Conservation (phyloP, 2,797 vertebrate species). For the Ceryle rudis region DNA sequence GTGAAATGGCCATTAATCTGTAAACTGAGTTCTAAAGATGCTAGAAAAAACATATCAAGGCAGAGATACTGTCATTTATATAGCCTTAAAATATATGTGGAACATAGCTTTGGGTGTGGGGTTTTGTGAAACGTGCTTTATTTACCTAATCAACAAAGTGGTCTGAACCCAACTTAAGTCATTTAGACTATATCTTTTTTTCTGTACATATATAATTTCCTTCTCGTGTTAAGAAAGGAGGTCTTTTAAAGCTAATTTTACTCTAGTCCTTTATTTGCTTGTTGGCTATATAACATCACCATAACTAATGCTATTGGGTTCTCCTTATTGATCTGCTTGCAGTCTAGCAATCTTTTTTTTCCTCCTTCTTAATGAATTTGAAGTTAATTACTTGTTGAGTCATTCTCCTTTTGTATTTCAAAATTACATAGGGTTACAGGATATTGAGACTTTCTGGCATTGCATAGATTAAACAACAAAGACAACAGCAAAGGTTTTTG, state of each 20-base stretch:
- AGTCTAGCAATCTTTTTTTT: not conserved
- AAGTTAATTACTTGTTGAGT: not conserved
- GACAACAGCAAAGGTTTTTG: not conserved
- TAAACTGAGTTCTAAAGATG: not conserved
- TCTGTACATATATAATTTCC: not conserved
- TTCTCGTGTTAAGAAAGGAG: not conserved
- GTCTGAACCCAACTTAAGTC: not conserved
- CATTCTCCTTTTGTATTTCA: not conserved
- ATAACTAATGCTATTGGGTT: not conserved
- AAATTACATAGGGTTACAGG: not conserved
- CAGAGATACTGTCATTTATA: not conserved
- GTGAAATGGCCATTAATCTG: not conserved
- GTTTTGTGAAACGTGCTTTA: accelerated
- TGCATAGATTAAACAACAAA: not conserved
- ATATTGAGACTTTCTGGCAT: not conserved
- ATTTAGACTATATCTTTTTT: not conserved
- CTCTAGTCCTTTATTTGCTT: not conserved
- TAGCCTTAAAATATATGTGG: not conserved
- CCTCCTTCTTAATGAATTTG: not conserved
- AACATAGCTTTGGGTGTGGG: not conserved
- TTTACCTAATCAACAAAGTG: not conserved
- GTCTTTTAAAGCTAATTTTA: not conserved
- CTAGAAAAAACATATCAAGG: not conserved
- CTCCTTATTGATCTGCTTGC: not conserved
- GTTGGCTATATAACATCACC: not conserved